A percentile compares a stretch with the other conserved stretches of the same genome.
These are phyloP conservation scores for Epinephelus lanceolatus DNA, from an alignment of 2,113 vertebrate genomes.

Conservation along the genomic window DNA sequence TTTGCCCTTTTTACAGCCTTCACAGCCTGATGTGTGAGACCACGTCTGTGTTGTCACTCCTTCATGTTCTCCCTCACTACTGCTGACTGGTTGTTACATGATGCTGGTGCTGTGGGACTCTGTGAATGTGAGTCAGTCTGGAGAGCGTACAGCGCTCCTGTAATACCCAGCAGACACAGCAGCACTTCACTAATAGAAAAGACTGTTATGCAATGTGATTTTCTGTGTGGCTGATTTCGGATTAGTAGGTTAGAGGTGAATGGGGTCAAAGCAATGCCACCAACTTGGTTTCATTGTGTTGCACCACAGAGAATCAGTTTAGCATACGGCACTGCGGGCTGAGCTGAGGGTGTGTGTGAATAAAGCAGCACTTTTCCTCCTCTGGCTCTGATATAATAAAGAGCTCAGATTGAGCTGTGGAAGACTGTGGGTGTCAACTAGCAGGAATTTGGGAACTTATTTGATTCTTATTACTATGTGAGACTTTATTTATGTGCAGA, in stretches of 20 bases:
- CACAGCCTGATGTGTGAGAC: neutral
- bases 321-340: slow-evolving; percentile 11
- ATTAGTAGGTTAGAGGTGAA: slow-evolving; percentile 51
- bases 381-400: neutral
- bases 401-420: neutral
- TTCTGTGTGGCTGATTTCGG: slow-evolving; percentile 40
- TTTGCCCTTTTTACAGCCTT: neutral
- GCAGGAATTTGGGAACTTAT: neutral
- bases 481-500: neutral
- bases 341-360: neutral
- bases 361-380: slow-evolving; percentile 1
- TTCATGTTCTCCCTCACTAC: slow-evolving; percentile 2
- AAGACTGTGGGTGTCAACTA: slow-evolving; percentile 2
- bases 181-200: slow-evolving; percentile 40
- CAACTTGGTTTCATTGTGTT: slow-evolving; percentile 32
- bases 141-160: neutral
- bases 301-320: slow-evolving; percentile 22
- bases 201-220: slow-evolving; percentile 56
- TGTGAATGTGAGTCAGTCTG: slow-evolving; percentile 5
- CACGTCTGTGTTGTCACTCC: slow-evolving; percentile 15
- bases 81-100: neutral
- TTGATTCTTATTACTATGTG: neutral
- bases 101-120: slow-evolving; percentile 6
- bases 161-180: slow-evolving; percentile 12
- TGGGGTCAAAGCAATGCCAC: slow-evolving; percentile 12